Evolutionary conservation across 2,113 vertebrate genomes (phyloP), one percentile per base, ranked within the genome.

Genomic region (Spea multiplicata): DNA sequence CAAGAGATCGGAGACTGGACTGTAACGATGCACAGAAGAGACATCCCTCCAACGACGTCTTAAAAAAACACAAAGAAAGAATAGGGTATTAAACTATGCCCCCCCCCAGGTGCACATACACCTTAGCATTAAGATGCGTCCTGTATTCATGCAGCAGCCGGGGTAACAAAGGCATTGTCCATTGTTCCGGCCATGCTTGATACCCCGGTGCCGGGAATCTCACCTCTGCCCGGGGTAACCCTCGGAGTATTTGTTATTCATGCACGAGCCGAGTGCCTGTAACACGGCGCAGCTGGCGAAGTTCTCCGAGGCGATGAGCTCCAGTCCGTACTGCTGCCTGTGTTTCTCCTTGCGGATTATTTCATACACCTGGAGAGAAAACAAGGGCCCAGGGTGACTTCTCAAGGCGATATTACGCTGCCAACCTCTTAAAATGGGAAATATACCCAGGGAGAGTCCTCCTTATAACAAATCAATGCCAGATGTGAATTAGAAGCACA

Each of bases 161-260:
- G 50, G 9, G 9, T 52, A 52, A 52, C 9, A 10, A 52, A 52
- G 2, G 6, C 50, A 52, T 10, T 7, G 50, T 7, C 50, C 9
- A 10, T 52, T 6, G 50, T 7, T 13, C 55, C 12, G 8, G 8
- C 30, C 30, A 30, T 30, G 30, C 30, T 30, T 30, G 30, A 30
- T 30, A 30, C 30, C 30, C 30, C 30, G 30, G 30, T 30, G 30
- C 30, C 30, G 30, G 30, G 30, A 30, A 30, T 5, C 71, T 75
- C 8, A 99, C 97, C 97, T 96, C 88, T 98, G 96, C 52, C 96
- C 97, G 0, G 97, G 96, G 86, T 98, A 99, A 0, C 97, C 97
- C 82, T 99, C 97, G 0, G 97, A 99, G 85, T 99, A 99, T 83
- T 99, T 99, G 88, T 99, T 99, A 87, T 98, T 98, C 93, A 99